Base-by-base conservation (phyloP, 92 coral and sea anemone genomes). In the Metridium senile region DNA sequence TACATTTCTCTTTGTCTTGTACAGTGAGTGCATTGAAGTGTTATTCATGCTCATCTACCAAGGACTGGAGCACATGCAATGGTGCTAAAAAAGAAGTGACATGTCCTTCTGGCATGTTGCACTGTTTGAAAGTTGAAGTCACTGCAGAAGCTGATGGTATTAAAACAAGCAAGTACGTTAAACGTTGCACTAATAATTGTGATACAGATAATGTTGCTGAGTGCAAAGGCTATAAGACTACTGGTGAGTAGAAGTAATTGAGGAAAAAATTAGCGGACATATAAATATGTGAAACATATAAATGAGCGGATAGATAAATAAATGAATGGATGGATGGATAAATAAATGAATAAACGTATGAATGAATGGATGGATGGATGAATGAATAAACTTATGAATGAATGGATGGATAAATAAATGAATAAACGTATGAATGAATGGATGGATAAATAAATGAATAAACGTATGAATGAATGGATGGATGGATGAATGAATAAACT, bases 11-110 rank as follows among this genome's bases (percentile, higher is more conserved):
- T n/a, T n/a, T n/a, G n/a, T n/a, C n/a, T n/a, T n/a, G n/a, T n/a
- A 39, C 49, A 83, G 87, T 35, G 21, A 32, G 26, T 25, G 87
- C 62, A 31, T 27, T 58, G 31, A 76, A 83, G 64, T 83, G 87
- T 58, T 83, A 83, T 67, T 0, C 0, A 0, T 83, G 87, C 17
- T 0, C 0, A 0, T 52, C 76, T 9, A 8, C 33, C 25, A 27
- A 23, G 52, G 71, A 74, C 17, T 26, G 61, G 78, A 74, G 53
- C 1, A 74, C 51, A 33, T 83, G 82, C 32, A 56, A 63, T n/a
- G 35, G 43, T 7, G 26, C 20, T 0, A 1, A 77, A 20, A 26
- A 49, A 6, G 67, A 83, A 34, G 56, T 0, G 6, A 11, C 27
- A 19, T 83, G 87, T 31, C 9, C 23, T 0, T 4, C 20, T 11